Base-by-base conservation (phyloP, 2,113 vertebrate genomes). In the Edolisoma coerulescens region DNA sequence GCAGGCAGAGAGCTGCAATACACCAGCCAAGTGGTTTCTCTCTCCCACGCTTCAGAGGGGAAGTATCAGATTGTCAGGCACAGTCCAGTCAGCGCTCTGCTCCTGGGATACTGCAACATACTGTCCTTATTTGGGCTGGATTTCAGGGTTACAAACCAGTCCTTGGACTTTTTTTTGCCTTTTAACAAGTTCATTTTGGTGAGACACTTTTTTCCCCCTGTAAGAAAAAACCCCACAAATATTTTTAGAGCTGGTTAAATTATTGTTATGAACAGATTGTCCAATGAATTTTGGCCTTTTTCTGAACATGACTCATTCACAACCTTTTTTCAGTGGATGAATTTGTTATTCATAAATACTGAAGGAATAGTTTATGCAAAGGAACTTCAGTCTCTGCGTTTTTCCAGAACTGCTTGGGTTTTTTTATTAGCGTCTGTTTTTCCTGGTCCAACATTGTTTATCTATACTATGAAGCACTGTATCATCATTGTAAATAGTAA, bases 71-170 rank as follows among this genome's bases (percentile, higher is more conserved):
- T 93, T 95, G 76, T 92, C 83, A 96, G 64, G 61, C 93, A 82
- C 32, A 68, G 88, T 32, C 86, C 4, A 15, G 90, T 86, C 90
- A 90, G 35, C 0, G 1, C 67, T 85, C 42, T 5, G 10, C 64
- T 92, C 47, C 88, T 82, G 79, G 52, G 75, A 67, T 67, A 94
- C 42, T 22, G 73, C 52, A 95, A n/a, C 80, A 81, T 60, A 30
- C 88, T 92, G 69, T 23, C 96, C 96, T 96, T 97, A 94, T 97
- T 97, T 97, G 96, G 96, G 49, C 88, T 96, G 96, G 73, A 96
- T 90, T 96, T 85, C 88, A 94, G 88, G 69, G 65, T 93, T 92
- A 75, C 10, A 32, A 89, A 75, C 60, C 83, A 89, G 79, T 23
- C 71, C 73, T 32, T 44, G 26, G 56, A 30, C 8, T 54, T 75